Percentiles rank a stretch among this genome's conserved stretches.
Conservation (phyloP, 2,797 vertebrate genomes). For the Hybognathus amarus region DNA sequence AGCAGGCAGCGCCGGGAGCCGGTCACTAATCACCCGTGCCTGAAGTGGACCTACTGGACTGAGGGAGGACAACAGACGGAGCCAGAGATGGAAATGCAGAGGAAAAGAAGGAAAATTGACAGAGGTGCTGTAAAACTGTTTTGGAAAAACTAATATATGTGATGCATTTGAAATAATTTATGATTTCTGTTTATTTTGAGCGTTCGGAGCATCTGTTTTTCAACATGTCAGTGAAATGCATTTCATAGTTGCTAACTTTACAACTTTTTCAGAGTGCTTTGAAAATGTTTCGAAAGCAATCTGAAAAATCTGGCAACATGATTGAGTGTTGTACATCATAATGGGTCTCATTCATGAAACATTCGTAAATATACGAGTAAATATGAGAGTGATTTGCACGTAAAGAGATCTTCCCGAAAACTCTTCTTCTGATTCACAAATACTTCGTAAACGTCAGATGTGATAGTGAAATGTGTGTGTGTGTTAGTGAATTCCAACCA, state of each 20-base stretch:
- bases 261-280: not conserved
- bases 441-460: too few relatives aligned
- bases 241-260: not conserved
- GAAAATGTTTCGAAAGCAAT: not conserved
- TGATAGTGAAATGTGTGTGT: too few relatives aligned
- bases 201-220: not conserved
- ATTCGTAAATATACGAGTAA: too few relatives aligned
- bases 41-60: slow-evolving; percentile 52
- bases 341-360: too few relatives aligned
- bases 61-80: slow-evolving; percentile 15
- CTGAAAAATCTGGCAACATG: not conserved
- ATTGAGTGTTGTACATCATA: not conserved
- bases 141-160: not conserved
- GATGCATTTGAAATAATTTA: not conserved
- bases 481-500: too few relatives aligned
- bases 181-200: not conserved
- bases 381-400: too few relatives aligned
- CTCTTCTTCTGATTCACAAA: too few relatives aligned
- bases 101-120: slow-evolving; percentile 54
- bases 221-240: not conserved
- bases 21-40: not conserved
- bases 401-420: too few relatives aligned
- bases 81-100: slow-evolving; percentile 24
- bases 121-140: not conserved
- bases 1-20: slow-evolving; percentile 50